Percentiles rank a stretch among this genome's conserved stretches.
phyloP scores from a whole-genome alignment of 2,113 vertebrate species.

The Oncorhynchus mykiss region DNA sequence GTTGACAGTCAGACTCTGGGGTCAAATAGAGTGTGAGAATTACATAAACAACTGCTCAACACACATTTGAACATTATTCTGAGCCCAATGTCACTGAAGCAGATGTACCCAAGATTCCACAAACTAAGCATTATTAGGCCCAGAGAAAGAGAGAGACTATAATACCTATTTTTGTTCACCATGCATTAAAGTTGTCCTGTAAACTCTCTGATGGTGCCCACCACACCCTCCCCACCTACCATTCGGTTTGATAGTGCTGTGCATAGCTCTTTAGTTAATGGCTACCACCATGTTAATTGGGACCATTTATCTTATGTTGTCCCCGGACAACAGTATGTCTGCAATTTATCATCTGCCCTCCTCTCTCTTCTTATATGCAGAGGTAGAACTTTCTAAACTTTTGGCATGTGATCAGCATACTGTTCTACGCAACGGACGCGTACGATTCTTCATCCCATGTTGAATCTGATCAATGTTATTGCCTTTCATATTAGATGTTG shows the following conservation, averaged over 20 bases:
- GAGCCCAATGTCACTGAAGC: neutral
- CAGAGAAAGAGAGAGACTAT: neutral
- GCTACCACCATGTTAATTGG: constrained; percentile 24
- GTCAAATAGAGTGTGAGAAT: constrained; percentile 29
- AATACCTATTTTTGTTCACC: neutral
- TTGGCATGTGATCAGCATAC: neutral
- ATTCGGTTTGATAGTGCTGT: constrained; percentile 57
- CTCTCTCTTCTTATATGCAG: constrained; percentile 31
- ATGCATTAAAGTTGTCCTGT: neutral
- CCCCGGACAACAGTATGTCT: constrained; percentile 38
- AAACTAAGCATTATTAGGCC: no score
- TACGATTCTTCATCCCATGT: no score
- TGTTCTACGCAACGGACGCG: neutral
- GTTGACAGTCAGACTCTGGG: constrained; percentile 14
- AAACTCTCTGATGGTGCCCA: neutral
- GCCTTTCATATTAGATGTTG: no score
- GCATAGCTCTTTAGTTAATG: constrained; percentile 60
- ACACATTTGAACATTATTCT: neutral
- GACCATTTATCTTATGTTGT: constrained; percentile 68
- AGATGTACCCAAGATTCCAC: no score
- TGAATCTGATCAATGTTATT: no score
- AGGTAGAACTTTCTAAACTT: constrained; percentile 33
- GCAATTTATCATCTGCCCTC: constrained; percentile 23
- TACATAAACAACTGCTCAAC: constrained; percentile 25
- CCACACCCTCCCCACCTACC: neutral